phyloP scores from a whole-genome alignment of 1,140 invertebrate genomes.

The Penaeus indicus region DNA sequence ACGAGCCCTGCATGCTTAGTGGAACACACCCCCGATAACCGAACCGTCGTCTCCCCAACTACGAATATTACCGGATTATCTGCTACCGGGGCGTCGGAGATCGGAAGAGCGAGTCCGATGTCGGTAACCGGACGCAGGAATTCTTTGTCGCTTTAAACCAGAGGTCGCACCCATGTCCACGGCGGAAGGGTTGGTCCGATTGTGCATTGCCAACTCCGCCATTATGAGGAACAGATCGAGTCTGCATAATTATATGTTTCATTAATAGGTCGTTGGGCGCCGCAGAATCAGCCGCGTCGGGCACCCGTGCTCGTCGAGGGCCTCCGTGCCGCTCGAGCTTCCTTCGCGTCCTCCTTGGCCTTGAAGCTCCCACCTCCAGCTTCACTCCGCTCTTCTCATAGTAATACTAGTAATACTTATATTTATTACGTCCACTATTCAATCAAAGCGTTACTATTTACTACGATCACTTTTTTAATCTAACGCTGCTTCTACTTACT shows the following conservation, averaged over 20 bases:
- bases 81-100: constrained; percentile 21
- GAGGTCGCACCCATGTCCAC: neutral
- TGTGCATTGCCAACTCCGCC: constrained; percentile 27
- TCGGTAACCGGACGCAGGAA: too few species aligned
- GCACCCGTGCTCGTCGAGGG: neutral
- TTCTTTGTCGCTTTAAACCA: too few species aligned
- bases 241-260: constrained; percentile 62
- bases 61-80: constrained; percentile 7
- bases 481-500: too few species aligned
- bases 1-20: constrained; percentile 44
- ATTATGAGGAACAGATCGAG: constrained; percentile 35
- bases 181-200: neutral
- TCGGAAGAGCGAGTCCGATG: neutral
- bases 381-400: neutral
- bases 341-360: too few species aligned
- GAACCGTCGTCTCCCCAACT: neutral
- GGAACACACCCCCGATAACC: constrained; percentile 16
- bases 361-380: too few species aligned
- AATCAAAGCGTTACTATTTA: too few species aligned
- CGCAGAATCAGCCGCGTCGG: constrained; percentile 18
- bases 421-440: too few species aligned
- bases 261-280: constrained; percentile 57
- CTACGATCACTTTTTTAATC: too few species aligned
- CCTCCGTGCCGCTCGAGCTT: too few species aligned
- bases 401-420: too few species aligned